Conservation (phyloP, 2,113 vertebrate species). For the Aptenodytes patagonicus region DNA sequence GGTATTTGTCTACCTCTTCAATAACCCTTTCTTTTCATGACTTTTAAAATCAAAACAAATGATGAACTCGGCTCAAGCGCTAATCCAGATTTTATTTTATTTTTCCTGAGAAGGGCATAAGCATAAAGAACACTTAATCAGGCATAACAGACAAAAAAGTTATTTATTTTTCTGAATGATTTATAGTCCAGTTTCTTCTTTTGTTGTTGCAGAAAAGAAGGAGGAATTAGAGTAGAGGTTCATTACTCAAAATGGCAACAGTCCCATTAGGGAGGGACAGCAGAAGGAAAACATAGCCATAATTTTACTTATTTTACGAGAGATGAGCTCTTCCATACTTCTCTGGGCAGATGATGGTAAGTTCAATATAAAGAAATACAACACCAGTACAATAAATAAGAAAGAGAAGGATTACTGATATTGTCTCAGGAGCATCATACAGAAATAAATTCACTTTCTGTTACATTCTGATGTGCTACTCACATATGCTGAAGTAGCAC, state of each 20-base stretch:
- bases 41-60: conserved; percentile 4
- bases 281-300: conserved; percentile 34
- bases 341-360: not conserved
- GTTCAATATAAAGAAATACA: conserved; percentile 7
- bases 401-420: not conserved
- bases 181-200: conserved; percentile 27
- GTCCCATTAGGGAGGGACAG: conserved; percentile 33
- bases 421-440: not conserved
- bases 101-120: conserved; percentile 8
- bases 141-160: not conserved
- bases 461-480: not conserved
- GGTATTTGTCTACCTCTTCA: not conserved
- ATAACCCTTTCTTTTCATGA: not conserved
- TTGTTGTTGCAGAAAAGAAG: conserved; percentile 2
- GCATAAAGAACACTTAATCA: conserved; percentile 27
- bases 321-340: conserved; percentile 37
- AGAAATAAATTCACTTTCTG: conserved; percentile 22
- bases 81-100: not conserved
- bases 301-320: conserved; percentile 51
- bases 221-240: conserved; percentile 26
- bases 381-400: not conserved
- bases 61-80: not conserved
- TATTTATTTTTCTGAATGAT: conserved; percentile 34
- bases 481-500: not conserved
- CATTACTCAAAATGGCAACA: conserved; percentile 58